Evolutionary conservation across 2,888 invertebrate genomes (phyloP).

Genomic region (Gibbula magus): DNA sequence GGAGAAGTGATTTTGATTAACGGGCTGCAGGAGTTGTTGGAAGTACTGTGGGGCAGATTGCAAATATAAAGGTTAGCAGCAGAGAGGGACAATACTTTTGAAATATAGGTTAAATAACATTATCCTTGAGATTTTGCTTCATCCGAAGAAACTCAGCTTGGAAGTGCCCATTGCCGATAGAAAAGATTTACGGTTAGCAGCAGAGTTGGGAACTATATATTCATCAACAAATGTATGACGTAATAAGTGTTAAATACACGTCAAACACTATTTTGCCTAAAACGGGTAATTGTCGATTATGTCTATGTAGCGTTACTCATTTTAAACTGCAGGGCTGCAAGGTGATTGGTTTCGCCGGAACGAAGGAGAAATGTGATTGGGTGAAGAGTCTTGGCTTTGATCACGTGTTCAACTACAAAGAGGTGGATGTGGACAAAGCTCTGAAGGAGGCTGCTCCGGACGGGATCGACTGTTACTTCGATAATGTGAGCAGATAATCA

Average conservation of each 20-base stretch:
- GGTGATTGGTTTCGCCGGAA: conserved; percentile 82
- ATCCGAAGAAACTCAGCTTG: too few species aligned
- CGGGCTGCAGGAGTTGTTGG: conserved; percentile 89
- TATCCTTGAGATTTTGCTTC: too few species aligned
- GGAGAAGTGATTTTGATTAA: conserved; percentile 85
- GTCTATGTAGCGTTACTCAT: too few species aligned
- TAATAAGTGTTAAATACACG: too few species aligned
- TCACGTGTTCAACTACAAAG: conserved; percentile 81
- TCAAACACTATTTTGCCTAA: too few species aligned
- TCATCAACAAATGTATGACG: too few species aligned
- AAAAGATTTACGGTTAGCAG: too few species aligned
- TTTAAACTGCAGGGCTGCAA: conserved; percentile 77
- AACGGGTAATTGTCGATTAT: too few species aligned
- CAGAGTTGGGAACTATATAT: too few species aligned
- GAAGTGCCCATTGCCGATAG: too few species aligned
- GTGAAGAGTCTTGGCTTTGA: conserved; percentile 82
- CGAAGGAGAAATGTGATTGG: conserved; percentile 84
- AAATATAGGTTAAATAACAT: too few species aligned
- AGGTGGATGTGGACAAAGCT: conserved; percentile 77
- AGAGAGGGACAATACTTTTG: too few species aligned
- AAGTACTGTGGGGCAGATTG: conserved; percentile 86
- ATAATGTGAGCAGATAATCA: conserved; percentile 79
- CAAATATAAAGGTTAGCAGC: conserved; percentile 85
- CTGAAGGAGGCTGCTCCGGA: conserved; percentile 81
- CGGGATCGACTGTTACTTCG: conserved; percentile 86